Evolutionary conservation across 2,113 vertebrate genomes (phyloP).

Genomic region (Pseudorhombus dupliciocellatus): DNA sequence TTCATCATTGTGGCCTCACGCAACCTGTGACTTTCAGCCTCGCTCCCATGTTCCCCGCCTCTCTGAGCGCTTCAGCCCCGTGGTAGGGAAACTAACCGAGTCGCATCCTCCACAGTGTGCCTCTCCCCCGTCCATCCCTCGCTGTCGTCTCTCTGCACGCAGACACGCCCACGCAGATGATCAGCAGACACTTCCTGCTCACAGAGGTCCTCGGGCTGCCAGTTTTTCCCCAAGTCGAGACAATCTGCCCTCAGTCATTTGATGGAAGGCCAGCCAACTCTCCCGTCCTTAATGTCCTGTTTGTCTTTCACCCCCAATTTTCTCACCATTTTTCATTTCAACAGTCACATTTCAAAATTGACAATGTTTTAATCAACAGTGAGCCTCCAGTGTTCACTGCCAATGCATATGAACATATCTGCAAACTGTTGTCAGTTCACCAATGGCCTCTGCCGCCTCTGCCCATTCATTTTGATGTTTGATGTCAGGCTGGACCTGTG

Average conservation of each 20-base stretch:
- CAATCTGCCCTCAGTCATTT: conserved; percentile 69
- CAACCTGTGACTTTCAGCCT: conserved; percentile 63
- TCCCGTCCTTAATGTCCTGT: conserved; percentile 3
- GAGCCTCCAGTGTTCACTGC: not conserved
- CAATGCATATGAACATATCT: not conserved
- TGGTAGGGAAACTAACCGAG: conserved; percentile 19
- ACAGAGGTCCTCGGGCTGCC: conserved; percentile 56
- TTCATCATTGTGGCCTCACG: conserved; percentile 53
- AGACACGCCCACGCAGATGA: conserved; percentile 73
- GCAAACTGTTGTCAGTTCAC: not conserved
- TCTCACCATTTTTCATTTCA: not conserved
- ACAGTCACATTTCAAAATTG: not conserved
- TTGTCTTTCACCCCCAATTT: not conserved
- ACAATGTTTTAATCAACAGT: not conserved
- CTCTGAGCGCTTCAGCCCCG: conserved; percentile 22
- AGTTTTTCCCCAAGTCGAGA: conserved; percentile 59
- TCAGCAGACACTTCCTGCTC: conserved; percentile 72
- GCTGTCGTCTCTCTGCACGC: conserved; percentile 45
- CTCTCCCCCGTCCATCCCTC: conserved; percentile 8
- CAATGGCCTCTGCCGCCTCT: not conserved
- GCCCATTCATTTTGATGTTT: no score
- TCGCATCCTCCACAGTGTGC: conserved; percentile 34
- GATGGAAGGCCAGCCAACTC: conserved; percentile 31
- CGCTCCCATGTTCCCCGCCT: conserved; percentile 31
- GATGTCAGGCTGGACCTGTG: not conserved